Conservation (phyloP, 2,113 vertebrate genomes). For the Dasyurus viverrinus region DNA sequence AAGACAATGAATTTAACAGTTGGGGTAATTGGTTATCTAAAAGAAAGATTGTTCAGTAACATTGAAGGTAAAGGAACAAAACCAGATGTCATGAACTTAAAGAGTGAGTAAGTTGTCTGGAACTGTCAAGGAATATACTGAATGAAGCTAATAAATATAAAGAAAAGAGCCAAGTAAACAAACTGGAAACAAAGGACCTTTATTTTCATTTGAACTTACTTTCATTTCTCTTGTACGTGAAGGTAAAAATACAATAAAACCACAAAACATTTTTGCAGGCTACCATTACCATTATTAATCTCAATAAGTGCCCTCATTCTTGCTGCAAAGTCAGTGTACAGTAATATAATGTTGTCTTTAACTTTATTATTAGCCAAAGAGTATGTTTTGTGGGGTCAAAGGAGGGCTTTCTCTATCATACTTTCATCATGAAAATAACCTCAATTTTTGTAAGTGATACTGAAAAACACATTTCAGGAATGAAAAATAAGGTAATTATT, state of each 20-base stretch:
- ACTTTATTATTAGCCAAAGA: neutral
- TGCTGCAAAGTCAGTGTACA: neutral
- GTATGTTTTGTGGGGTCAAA: constrained; percentile 22
- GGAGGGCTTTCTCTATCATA: neutral
- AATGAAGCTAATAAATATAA: neutral
- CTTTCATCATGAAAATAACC: neutral
- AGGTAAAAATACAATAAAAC: neutral
- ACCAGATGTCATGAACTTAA: neutral
- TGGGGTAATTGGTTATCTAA: neutral
- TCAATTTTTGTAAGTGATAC: neutral
- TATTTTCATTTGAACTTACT: neutral
- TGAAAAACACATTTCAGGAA: neutral
- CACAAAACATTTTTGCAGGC: neutral
- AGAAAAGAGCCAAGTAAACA: neutral
- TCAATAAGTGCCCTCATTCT: neutral
- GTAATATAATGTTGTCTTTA: neutral
- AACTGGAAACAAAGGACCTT: neutral
- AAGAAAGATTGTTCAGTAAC: neutral
- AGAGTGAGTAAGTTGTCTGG: neutral
- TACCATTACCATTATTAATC: neutral
- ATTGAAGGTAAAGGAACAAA: neutral
- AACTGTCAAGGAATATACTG: neutral
- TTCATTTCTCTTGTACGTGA: neutral
- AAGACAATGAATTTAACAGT: neutral
- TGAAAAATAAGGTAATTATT: neutral